Base-by-base conservation (phyloP, 2,888 invertebrate genomes). In the Apomyelois bistriatella region DNA sequence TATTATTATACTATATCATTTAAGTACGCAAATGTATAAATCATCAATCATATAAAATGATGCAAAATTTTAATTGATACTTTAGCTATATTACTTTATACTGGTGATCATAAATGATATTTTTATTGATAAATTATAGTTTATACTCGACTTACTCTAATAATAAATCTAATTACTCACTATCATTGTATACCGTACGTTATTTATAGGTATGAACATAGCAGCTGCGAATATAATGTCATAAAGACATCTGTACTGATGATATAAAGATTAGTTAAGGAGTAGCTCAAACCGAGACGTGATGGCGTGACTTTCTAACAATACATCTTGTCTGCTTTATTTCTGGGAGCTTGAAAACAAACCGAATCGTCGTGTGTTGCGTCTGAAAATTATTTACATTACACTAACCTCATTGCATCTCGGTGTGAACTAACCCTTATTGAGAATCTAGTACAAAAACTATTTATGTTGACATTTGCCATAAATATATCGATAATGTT, bases 381-480 rank as follows among this genome's bases (percentile, higher is more conserved):
- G n/a, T n/a, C n/a, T n/a, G n/a, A n/a, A n/a, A n/a, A n/a, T n/a
- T n/a, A n/a, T n/a, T n/a, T n/a, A n/a, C n/a, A n/a, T n/a, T n/a
- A n/a, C n/a, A n/a, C n/a, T n/a, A n/a, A 13, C 8, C 1, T n/a
- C 15, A 38, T 38, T 7, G 15, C 6, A 9, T 40, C 37, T 37
- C 16, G 13, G 9, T 38, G 38, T 38, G 12, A 38, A 15, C 15
- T 37, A 12, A 12, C 37, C 10, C 38, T 32, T 32, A 30, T 13
- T 10, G 46, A n/a, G 30, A 22, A 12, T 46, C 32, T 43, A 46
- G 32, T 32, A 32, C 46, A 32, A 46, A 46, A 46, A 16, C 43
- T 54, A 54, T 52, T 53, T 55, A 50, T 51, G 52, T 51, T 59
- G 57, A 54, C 53, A 57, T 59, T 46, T 43, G 30, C 32, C 9